These are phyloP conservation scores for Hippopotamus amphibius DNA, from an alignment of 2,113 vertebrate species.

Conservation along the genomic window DNA sequence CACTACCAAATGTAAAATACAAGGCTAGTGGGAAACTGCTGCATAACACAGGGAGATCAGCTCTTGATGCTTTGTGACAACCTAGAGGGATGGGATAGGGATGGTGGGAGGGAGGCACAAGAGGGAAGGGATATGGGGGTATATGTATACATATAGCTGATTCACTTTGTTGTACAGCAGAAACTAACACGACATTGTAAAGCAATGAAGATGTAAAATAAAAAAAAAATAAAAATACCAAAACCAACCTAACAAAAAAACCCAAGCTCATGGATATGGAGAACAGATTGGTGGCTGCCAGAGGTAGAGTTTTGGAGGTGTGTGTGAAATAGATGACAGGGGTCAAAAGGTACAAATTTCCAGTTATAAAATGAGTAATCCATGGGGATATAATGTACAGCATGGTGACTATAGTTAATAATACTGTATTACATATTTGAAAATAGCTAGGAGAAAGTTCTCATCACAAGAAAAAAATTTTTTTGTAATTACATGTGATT, in stretches of 20 bases:
- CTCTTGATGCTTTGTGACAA: no score
- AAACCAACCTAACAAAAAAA: neutral
- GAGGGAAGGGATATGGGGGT: no score
- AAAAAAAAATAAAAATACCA: neutral
- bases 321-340: neutral
- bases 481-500: neutral
- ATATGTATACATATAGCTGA: no score
- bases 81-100: no score
- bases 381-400: neutral
- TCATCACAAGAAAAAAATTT: neutral
- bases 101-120: no score
- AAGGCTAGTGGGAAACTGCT: no score
- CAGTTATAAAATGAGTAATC: neutral
- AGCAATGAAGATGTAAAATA: no score
- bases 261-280: neutral
- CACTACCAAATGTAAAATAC: no score
- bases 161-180: no score
- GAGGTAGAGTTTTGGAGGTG: neutral
- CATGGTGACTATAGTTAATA: neutral
- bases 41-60: no score
- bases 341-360: neutral
- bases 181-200: no score
- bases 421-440: neutral
- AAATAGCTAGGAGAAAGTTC: neutral
- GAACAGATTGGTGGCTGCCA: neutral